Evolutionary conservation across 2,888 invertebrate species (phyloP), one percentile per base, ranked within the genome.

Genomic region (Drosophila robusta): DNA sequence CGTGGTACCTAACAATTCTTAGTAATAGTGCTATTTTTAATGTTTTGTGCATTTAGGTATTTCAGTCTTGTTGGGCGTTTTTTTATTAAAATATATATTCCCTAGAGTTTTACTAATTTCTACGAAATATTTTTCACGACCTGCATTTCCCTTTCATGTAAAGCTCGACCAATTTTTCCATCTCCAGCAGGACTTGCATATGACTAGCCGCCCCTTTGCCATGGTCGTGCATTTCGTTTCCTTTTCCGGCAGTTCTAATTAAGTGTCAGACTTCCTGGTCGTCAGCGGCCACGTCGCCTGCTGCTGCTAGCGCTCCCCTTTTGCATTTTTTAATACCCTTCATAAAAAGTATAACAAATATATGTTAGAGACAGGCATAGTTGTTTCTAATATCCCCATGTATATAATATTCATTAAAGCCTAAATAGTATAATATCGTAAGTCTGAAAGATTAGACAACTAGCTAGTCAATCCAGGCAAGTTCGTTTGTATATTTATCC

Each of bases 181-280:
- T 60, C 51, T 29, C 47, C 49, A 61, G 45, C 22, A 29, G 7
- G 11, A 26, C 34, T 41, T 77, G 63, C 57, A 54, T 47, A 24
- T 49, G 67, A 63, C 60, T 42, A 49, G 63, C 32, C n/a, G 29
- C 18, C 32, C 29, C n/a, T 46, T 60, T 52, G 58, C 46, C 71
- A 66, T 58, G 88, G 72, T 66, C 82, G 67, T 85, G 80, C 79
- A 82, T 62, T 71, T 72, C 64, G 76, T 70, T 86, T 83, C 81
- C 86, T 85, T 71, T 87, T 82, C 84, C 86, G 83, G 71, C 60
- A 66, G 67, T 61, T 86, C 76, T 83, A 88, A 83, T 88, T 83
- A 83, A 88, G 83, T 86, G 86, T 82, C 83, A 82, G 83, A 46
- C 81, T 69, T 62, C 72, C 54, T 69, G n/a, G 50, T 54, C 71